Conservation (phyloP, 2,797 vertebrate genomes). For the Netta rufina region DNA sequence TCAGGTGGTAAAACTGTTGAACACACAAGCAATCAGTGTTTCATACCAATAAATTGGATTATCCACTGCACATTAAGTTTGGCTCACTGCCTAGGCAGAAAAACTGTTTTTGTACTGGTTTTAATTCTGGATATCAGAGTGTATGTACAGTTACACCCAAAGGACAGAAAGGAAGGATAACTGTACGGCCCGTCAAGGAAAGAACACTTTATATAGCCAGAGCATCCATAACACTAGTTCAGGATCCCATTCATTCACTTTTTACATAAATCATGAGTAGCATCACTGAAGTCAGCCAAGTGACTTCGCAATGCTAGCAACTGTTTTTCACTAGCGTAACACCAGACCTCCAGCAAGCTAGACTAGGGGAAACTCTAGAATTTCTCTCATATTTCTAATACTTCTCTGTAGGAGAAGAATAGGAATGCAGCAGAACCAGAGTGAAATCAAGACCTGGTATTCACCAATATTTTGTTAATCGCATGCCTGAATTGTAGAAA, state of each 20-base stretch:
- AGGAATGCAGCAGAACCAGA: neutral
- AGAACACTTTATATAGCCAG: neutral
- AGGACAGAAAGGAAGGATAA: neutral
- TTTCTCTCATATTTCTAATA: neutral
- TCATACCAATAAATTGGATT: neutral
- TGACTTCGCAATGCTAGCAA: neutral
- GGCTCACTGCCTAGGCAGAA: neutral
- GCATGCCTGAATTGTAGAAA: neutral
- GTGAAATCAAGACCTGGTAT: neutral
- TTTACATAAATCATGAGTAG: neutral
- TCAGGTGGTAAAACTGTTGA: neutral
- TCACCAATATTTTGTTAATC: neutral
- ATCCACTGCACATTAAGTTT: neutral
- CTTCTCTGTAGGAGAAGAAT: neutral
- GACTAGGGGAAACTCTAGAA: neutral
- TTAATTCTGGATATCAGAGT: neutral
- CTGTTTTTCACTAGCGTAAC: neutral
- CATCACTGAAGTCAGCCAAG: neutral
- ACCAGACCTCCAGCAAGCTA: neutral
- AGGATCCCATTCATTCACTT: neutral
- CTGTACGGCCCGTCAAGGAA: neutral
- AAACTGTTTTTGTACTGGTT: neutral
- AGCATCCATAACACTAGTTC: neutral
- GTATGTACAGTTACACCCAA: rapidly evolving
- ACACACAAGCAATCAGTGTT: neutral